A percentile compares a stretch with the other conserved stretches of the same genome.
Evolutionary conservation across 2,888 invertebrate species (phyloP).

Genomic region (Druceiella hillmani): DNA sequence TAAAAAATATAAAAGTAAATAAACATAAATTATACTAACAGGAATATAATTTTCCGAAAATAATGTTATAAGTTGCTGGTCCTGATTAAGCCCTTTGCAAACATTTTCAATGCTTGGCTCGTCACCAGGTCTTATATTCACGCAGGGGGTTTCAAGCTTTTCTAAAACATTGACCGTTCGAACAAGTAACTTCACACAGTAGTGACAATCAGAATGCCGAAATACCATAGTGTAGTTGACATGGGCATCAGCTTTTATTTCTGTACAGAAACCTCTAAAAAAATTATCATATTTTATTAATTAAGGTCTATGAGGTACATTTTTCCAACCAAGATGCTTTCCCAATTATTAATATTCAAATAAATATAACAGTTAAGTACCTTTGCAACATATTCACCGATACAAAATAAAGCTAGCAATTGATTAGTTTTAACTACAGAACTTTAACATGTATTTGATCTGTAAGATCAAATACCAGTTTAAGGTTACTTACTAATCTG

Average conservation of each 20-base stretch:
- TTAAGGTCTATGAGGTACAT: conserved; percentile 4
- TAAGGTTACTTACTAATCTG: too few relatives aligned
- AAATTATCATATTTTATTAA: conserved; percentile 6
- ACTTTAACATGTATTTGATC: conserved; percentile 6
- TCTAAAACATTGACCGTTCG: conserved; percentile 85
- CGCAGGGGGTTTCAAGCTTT: conserved; percentile 82
- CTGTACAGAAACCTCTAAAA: conserved; percentile 64
- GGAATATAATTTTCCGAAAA: conserved; percentile 89
- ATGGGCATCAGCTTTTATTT: conserved; percentile 65
- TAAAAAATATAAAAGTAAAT: conserved; percentile 2
- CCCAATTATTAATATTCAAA: neutral
- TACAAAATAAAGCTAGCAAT: too few relatives aligned
- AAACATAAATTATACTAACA: conserved; percentile 33
- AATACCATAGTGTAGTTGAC: conserved; percentile 86
- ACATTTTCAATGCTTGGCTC: conserved; percentile 71
- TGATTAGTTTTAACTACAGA: too few relatives aligned
- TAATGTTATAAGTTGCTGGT: conserved; percentile 77
- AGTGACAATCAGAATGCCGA: conserved; percentile 64
- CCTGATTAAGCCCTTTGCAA: conserved; percentile 66
- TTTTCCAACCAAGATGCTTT: neutral
- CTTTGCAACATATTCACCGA: too few relatives aligned
- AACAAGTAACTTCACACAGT: conserved; percentile 79
- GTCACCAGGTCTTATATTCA: conserved; percentile 58
- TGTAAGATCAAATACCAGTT: too few relatives aligned
- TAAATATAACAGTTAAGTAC: neutral